Evolutionary conservation across 2,888 invertebrate genomes (phyloP), one percentile per base, ranked within the genome.

Genomic region (Rhingia campestris): DNA sequence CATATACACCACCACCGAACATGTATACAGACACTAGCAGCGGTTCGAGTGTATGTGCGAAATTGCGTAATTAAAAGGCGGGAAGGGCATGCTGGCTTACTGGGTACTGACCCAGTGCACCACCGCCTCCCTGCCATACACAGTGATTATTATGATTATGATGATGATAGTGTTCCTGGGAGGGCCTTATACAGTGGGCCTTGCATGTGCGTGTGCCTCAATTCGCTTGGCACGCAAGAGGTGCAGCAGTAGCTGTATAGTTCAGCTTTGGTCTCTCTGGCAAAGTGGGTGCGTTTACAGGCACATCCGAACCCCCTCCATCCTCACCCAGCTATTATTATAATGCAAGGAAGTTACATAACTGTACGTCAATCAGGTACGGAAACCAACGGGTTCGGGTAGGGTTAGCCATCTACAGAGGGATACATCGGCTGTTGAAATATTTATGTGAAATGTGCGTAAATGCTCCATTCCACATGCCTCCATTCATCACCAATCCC

Each of bases 401-500:
- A 56, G 37, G 69, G 64, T 53, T 61, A 69, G 77, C 59, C 51
- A 9, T 49, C 14, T 4, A n/a, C 45, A 45, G 53, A 35, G 41
- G 47, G 53, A 59, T 51, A 81, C 49, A 70, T 75, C 69, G 74
- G 53, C 47, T 74, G 73, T 67, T 56, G 73, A 66, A 70, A 80
- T 75, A 84, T 84, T 84, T 84, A 84, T 84, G 84, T 84, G 80
- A 80, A 84, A 70, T 74, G 80, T 84, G 84, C 84, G 84, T 84
- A 84, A 84, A 84, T 80, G 66, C 73, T 56, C 37, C 76, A 56
- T 43, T 58, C 77, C 51, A 47, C 33, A 39, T 32, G n/a, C 30
- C 49, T 49, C 51, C 59, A 67, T 75, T 59, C 59, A 67, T 75
- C 67, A 67, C 51, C 6, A 45, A 7, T 10, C 0, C 47, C 33